A percentile compares a stretch with the other conserved stretches of the same genome.
Conservation (phyloP, 2,797 vertebrate species). For the Platyrinchus mystaceus region DNA sequence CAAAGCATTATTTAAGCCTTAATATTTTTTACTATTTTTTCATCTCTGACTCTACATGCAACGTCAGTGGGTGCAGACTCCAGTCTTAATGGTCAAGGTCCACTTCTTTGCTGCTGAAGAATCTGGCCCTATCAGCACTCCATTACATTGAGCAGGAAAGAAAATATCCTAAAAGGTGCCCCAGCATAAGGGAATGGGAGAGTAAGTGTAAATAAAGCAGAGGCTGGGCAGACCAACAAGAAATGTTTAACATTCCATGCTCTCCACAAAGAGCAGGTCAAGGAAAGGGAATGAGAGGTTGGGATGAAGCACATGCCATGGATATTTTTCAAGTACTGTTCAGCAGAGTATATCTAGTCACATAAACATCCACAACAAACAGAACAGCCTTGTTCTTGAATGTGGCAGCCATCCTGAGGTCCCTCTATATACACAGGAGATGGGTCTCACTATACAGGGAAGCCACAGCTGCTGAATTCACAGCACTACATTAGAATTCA, state of each 20-base stretch:
- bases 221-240: conserved; percentile 74
- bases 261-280: conserved; percentile 83
- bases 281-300: conserved; percentile 79
- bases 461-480: conserved; percentile 35
- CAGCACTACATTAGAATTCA: conserved; percentile 18
- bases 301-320: conserved; percentile 81
- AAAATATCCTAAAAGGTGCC: conserved; percentile 59
- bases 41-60: neutral
- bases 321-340: conserved; percentile 78
- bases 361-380: conserved; percentile 69
- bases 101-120: neutral
- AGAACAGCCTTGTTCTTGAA: conserved; percentile 51
- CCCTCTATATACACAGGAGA: conserved; percentile 22
- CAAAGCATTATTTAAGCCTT: neutral
- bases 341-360: conserved; percentile 64
- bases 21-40: neutral
- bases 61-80: neutral
- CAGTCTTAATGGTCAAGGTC: neutral
- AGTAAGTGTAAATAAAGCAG: conserved; percentile 73
- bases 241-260: conserved; percentile 81
- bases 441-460: conserved; percentile 14
- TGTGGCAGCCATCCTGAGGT: conserved; percentile 42
- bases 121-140: neutral
- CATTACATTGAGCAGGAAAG: conserved; percentile 5
- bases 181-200: conserved; percentile 36